These are phyloP conservation scores for Spea bombifrons DNA, from an alignment of 2,113 vertebrate species.

Conservation along the genomic window DNA sequence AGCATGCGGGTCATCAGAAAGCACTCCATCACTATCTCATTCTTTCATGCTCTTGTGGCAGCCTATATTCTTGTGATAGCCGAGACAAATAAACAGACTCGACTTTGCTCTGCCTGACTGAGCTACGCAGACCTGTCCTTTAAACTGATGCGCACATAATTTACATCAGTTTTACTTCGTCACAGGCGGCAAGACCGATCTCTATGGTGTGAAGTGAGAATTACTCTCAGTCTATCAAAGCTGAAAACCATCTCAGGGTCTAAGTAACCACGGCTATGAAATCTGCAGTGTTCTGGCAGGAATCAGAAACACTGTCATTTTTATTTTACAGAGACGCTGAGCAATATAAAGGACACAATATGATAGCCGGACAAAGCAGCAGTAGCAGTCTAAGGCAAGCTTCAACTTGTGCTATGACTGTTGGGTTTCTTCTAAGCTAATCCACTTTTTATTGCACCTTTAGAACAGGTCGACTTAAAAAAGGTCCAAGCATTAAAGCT, in stretches of 20 bases:
- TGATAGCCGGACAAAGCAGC: no score
- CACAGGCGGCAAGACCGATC: conserved; percentile 46
- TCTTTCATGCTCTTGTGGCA: conserved; percentile 40
- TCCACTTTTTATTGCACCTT: no score
- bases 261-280: conserved; percentile 43
- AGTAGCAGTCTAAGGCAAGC: no score
- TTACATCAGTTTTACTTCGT: conserved; percentile 49
- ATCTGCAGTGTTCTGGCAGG: conserved; percentile 37
- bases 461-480: no score
- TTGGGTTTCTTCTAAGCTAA: no score
- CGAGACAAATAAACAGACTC: conserved; percentile 48
- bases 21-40: conserved; percentile 46
- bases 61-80: conserved; percentile 48
- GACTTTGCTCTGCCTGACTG: conserved; percentile 47
- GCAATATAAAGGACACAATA: conserved; percentile 19
- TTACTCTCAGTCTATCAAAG: conserved; percentile 48
- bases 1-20: conserved; percentile 46
- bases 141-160: conserved; percentile 48
- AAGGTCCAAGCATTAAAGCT: no score
- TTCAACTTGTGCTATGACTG: no score
- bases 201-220: conserved; percentile 47
- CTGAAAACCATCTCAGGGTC: conserved; percentile 35
- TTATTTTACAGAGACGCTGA: conserved; percentile 32
- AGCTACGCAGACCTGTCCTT: conserved; percentile 47
- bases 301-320: conserved; percentile 39